Evolutionary conservation across 2,113 vertebrate genomes (phyloP), one percentile per base, ranked within the genome.

Genomic region (Promerops cafer): DNA sequence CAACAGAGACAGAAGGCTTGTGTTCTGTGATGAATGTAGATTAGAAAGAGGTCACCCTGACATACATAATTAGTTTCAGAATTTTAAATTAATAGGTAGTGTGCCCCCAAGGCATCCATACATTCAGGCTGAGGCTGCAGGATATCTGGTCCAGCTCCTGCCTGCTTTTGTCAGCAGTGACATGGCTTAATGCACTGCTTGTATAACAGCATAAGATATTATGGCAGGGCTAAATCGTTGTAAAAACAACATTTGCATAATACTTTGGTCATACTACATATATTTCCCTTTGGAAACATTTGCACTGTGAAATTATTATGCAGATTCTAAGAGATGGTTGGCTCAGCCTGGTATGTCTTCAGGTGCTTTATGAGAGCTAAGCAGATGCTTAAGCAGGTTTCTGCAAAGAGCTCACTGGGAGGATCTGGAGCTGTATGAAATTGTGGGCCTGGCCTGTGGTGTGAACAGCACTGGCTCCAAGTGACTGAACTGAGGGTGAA

Each of bases 31-130:
- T 98, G 97, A 98, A 98, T 98, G 91, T 97, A 98, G 98, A 98
- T 98, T 98, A 98, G 97, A 93, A 91, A 97, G 96, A 97, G 98
- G 98, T 98, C 98, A 98, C 97, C 97, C 97, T 98, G 98, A 98
- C 97, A 97, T 97, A 97, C 94, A 96, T 98, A 98, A 98, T 98
- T 98, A 98, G 97, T 97, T 98, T 98, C 89, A 85, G 96, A 96
- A 97, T 98, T 97, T 97, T 97, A 96, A 97, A 97, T 98, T 98
- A 98, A 98, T 98, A 98, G 96, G 94, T 97, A 93, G 94, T 66
- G 37, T 96, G 92, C 93, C 97, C 96, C 93, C 86, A 96, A 98
- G 97, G 94, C 96, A 96, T 83, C 97, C 85, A 96, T 96, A 97
- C 93, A 72, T 97, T 97, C 88, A 96, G 91, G 87, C 94, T 93